Base-by-base conservation (phyloP, 1,140 invertebrate species). In the Nomia melanderi region DNA sequence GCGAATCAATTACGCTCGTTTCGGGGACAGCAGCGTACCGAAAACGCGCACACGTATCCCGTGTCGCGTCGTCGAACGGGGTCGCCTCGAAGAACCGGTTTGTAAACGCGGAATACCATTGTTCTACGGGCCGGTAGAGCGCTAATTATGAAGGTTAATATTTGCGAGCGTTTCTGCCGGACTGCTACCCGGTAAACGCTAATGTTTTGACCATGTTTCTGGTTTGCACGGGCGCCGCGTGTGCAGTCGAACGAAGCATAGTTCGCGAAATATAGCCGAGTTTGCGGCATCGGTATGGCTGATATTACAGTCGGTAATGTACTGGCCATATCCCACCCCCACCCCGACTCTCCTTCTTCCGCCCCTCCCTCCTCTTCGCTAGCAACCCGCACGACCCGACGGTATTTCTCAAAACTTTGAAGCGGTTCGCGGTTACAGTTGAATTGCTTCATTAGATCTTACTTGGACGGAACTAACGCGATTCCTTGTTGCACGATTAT, bases 361-460 rank as follows among this genome's bases (percentile, higher is more conserved):
- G n/a, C n/a, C n/a, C n/a, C n/a, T n/a, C n/a, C n/a, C n/a, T n/a
- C n/a, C n/a, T n/a, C n/a, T n/a, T n/a, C n/a, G n/a, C n/a, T n/a
- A n/a, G n/a, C n/a, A n/a, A n/a, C n/a, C n/a, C n/a, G n/a, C n/a
- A n/a, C n/a, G 23, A 33, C 47, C 31, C n/a, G 47, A 17, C 57
- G 76, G 77, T 79, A 83, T 84, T 83, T 83, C 81, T 83, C 82
- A 77, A 84, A 84, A 84, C 82, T 84, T 84, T 80, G 81, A 84
- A 80, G 72, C 74, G 81, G 77, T 77, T 75, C 62, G 77, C 53
- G 81, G 81, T 83, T 76, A 66, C 81, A 73, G 77, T 80, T 83
- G 78, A 83, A 80, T 83, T 77, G 82, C 81, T 83, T 83, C 82
- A 84, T 84, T 84, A 83, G 81, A 84, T 84, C 82, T 84, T 84